phyloP scores from a whole-genome alignment of 2,797 vertebrate genomes.

The Perodicticus potto region DNA sequence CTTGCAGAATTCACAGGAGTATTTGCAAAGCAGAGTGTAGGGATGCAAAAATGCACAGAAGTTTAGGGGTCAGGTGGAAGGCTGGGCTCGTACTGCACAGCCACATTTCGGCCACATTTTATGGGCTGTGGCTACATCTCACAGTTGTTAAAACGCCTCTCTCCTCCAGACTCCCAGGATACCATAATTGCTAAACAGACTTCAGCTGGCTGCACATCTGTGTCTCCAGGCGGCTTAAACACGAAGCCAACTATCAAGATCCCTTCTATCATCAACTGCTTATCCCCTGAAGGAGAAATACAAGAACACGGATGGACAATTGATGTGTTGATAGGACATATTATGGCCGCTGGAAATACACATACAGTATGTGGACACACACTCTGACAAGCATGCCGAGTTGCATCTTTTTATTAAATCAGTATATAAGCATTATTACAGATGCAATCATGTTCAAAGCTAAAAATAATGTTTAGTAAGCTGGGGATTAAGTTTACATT shows the following conservation, averaged over 20 bases:
- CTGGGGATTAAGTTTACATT: not conserved
- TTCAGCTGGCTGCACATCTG: not conserved
- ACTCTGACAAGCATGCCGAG: constrained; percentile 20
- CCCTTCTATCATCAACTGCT: constrained; percentile 8
- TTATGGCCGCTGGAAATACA: not conserved
- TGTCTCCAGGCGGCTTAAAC: not conserved
- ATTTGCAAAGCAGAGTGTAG: not conserved
- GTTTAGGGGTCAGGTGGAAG: not conserved
- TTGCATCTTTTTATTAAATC: constrained; percentile 20
- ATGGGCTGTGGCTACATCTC: constrained; percentile 43
- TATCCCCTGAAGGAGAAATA: constrained; percentile 11
- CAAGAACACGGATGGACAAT: not conserved
- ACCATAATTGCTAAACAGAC: not conserved
- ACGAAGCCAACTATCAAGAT: not conserved
- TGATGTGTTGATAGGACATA: not conserved
- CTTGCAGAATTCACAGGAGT: not conserved
- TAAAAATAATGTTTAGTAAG: not conserved
- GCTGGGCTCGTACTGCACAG: fast-evolving
- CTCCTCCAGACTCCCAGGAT: constrained; percentile 32
- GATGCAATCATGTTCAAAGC: constrained; percentile 73
- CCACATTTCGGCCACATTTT: not conserved
- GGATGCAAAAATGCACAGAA: fast-evolving
- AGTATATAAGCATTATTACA: constrained; percentile 13
- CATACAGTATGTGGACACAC: not conserved
- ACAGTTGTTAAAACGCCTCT: constrained; percentile 12